Base-by-base conservation (phyloP, 2,113 vertebrate genomes). In the Carassius gibelio region DNA sequence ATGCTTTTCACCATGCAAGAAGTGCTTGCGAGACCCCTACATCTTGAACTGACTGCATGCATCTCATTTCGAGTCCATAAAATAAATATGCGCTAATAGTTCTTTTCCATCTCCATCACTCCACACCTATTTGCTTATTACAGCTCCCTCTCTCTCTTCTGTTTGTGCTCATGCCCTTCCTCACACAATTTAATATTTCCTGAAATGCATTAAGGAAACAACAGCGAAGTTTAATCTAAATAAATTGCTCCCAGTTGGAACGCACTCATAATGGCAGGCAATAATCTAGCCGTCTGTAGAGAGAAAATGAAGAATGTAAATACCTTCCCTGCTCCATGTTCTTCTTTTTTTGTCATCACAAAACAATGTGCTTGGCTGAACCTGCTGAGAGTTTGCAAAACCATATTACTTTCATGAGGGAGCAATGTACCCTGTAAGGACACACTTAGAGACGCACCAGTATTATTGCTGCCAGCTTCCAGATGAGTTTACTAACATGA, bases 261-360 rank as follows among this genome's bases (percentile, higher is more conserved):
- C n/a, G 84, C 88, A 93, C 88, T 93, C 93, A 95, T 94, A 94
- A 93, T 91, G 89, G 87, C 90, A 92, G 91, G 91, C 90, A 94
- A 94, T 94, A 93, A 94, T 91, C 89, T 90, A 30, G 87, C 89
- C 89, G 91, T 92, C 93, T 91, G 82, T 59, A 69, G 68, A 88
- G 93, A 93, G 90, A 91, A 94, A 94, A 94, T 94, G 92, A 94
- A 94, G 91, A 91, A 89, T 91, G 92, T 94, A 94, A 94, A 95
- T 94, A 94, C 91, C 90, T 87, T 85, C 87, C 88, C 87, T 88
- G 85, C 87, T 89, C 87, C 55, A 5, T 90, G 89, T 89, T 89
- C 75, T n/a, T 68, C 74, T 90, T 26, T 26, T 76, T 76, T 81
- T 81, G 80, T 57, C 77, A 66, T 86, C 62, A 71, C 80, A 74